A percentile compares a stretch with the other conserved stretches of the same genome.
Conservation (phyloP, 2,797 vertebrate genomes). For the Atherinosoma microstoma region DNA sequence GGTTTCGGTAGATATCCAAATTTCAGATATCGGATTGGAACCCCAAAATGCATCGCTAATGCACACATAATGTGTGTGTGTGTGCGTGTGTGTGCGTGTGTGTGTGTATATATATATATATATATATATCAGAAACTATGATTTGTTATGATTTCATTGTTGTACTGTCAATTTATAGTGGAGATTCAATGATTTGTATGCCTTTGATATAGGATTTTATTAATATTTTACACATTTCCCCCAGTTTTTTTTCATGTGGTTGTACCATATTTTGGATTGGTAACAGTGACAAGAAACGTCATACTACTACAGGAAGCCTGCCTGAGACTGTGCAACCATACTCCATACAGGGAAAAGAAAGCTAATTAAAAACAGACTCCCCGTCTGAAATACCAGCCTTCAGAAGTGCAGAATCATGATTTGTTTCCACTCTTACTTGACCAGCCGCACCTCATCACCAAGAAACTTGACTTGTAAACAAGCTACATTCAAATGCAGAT, state of each 20-base stretch:
- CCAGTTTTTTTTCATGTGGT: background rate
- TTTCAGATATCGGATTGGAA: too few relatives aligned
- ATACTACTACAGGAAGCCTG: too few relatives aligned
- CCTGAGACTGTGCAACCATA: background rate
- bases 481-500: slow-evolving; percentile 73
- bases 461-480: slow-evolving; percentile 82
- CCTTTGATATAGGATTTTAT: background rate
- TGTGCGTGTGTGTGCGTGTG: too few relatives aligned
- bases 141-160: too few relatives aligned
- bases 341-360: background rate
- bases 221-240: background rate
- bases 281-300: too few relatives aligned
- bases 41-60: too few relatives aligned
- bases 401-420: slow-evolving; percentile 17
- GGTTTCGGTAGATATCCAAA: too few relatives aligned
- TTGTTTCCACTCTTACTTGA: slow-evolving; percentile 35
- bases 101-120: too few relatives aligned
- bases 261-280: background rate
- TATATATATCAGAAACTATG: too few relatives aligned
- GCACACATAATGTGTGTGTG: too few relatives aligned
- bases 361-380: background rate
- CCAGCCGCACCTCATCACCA: slow-evolving; percentile 24
- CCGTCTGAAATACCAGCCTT: background rate
- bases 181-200: too few relatives aligned
- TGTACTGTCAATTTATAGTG: too few relatives aligned